Evolutionary conservation across 2,888 invertebrate species (phyloP), one percentile per base, ranked within the genome.

Genomic region (Acanthopleura granulata): DNA sequence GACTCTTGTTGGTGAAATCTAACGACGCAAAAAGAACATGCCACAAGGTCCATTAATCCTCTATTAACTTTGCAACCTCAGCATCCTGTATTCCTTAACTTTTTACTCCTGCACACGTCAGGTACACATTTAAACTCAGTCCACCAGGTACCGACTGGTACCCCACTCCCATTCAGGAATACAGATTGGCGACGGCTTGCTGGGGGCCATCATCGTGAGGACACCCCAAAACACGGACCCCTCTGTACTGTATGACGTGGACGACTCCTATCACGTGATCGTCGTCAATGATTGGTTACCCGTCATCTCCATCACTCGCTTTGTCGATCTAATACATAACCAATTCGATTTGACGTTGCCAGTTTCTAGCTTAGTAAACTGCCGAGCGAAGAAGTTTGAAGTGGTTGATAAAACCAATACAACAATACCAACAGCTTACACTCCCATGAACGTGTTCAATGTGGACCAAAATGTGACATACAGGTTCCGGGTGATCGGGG

Each of bases 251-350:
- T 97, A 96, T 89, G 96, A 96, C 90, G 95, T 94, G 87, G 96
- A 97, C 92, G 91, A 96, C 83, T 95, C 96, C 0, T 96, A 96
- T 0, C 96, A 96, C 90, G 95, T 96, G 3, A 93, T 96, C 91
- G 88, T 96, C 29, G 91, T 96, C 82, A 95, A 94, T 86, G 96
- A 97, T 90, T 97, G 96, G 96, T 93, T 94, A 57, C 94, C 0
- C 91, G 92, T 22, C 95, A 95, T 0, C 95, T 94, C 85, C 96
- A 96, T 89, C 96, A 96, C 85, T 95, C 96, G 0, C 15, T 80
- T 79, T 75, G 27, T 81, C 62, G 78, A 81, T 66, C 78, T 79
- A 40, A 81, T 83, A 81, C 80, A 83, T 40, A 77, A 81, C 57
- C 49, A 74, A 14, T 77, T 71, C 22, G 78, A 75, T 71, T 27